Conservation (phyloP, 2,113 vertebrate species). For the Rattus norvegicus region DNA sequence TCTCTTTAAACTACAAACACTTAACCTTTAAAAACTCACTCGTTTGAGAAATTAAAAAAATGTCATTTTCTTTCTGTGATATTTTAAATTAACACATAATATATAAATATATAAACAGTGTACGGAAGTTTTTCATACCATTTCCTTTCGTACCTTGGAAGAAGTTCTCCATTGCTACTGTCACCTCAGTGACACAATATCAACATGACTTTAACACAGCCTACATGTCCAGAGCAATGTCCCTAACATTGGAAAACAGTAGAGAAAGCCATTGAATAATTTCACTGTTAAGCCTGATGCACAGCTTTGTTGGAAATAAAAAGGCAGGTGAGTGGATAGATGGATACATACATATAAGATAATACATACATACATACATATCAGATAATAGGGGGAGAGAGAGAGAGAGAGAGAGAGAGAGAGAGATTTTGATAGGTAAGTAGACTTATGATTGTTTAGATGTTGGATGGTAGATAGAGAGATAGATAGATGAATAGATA, state of each 20-base stretch:
- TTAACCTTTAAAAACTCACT: constrained; percentile 39
- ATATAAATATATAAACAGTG: neutral
- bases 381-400: too few species aligned
- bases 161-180: neutral
- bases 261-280: neutral
- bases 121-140: neutral
- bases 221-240: neutral
- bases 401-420: too few species aligned
- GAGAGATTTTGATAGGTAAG: neutral
- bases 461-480: too few species aligned
- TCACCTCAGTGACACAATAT: neutral
- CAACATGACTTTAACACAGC: neutral
- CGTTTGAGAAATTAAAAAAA: constrained; percentile 42
- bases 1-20: neutral
- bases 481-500: too few species aligned
- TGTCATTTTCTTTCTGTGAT: constrained; percentile 26
- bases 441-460: too few species aligned
- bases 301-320: constrained; percentile 22
- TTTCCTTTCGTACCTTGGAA: neutral
- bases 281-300: neutral
- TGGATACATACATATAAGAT: neutral
- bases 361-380: too few species aligned
- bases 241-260: neutral
- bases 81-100: neutral
- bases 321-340: neutral